These are phyloP conservation scores for Condylostylus longicornis DNA, from an alignment of 1,140 invertebrate genomes.

Conservation along the genomic window DNA sequence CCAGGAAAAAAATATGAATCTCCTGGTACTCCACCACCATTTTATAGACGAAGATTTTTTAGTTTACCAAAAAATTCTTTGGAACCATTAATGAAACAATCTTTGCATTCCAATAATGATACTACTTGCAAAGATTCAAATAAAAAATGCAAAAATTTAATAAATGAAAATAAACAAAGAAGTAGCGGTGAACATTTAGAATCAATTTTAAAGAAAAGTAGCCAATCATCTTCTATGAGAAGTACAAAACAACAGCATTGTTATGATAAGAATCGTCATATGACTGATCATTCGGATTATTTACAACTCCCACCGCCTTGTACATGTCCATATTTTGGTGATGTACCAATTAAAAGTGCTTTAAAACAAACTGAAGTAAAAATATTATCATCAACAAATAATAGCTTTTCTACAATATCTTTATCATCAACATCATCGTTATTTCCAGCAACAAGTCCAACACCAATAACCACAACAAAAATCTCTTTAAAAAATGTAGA, in stretches of 20 bases:
- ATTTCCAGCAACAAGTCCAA: not conserved
- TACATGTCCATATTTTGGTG: slow-evolving; percentile 62
- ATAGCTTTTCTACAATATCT: too few relatives aligned
- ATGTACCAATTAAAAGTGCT: slow-evolving; percentile 34
- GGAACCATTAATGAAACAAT: slow-evolving; percentile 4
- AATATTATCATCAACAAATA: slow-evolving; percentile 34
- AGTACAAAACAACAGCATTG: too few relatives aligned
- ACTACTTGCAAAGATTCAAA: too few relatives aligned
- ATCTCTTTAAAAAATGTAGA: too few relatives aligned
- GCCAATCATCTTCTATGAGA: too few relatives aligned
- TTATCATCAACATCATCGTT: not conserved
- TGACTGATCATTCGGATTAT: slow-evolving; percentile 23
- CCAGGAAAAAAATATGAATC: slow-evolving; percentile 12
- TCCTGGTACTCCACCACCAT: slow-evolving; percentile 13
- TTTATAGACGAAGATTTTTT: slow-evolving; percentile 20
- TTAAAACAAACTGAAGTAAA: slow-evolving; percentile 36
- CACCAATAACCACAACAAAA: not conserved
- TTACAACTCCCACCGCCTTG: slow-evolving; percentile 51
- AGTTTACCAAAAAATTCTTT: slow-evolving; percentile 25
- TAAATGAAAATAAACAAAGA: not conserved
- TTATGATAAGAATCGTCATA: not conserved
- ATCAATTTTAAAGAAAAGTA: too few relatives aligned
- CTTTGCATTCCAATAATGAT: slow-evolving; percentile 12
- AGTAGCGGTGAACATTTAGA: too few relatives aligned
- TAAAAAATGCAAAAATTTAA: not conserved